Evolutionary conservation across 1,140 invertebrate genomes (phyloP), one percentile per base, ranked within the genome.

Genomic region (Bombus sibiricus): DNA sequence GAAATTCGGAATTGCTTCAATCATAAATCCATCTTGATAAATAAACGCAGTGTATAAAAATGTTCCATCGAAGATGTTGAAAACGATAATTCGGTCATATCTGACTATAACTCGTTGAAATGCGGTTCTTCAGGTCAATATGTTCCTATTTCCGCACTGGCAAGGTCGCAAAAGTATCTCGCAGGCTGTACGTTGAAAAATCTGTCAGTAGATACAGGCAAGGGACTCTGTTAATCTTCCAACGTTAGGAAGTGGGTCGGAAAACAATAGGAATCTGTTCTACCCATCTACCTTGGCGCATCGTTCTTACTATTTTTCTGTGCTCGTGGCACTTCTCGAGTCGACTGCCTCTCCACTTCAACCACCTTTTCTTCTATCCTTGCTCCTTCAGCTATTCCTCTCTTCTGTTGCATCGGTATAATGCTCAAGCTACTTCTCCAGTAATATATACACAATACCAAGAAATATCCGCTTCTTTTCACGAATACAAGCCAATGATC

Each of bases 231-330:
- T 92, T 92, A 92, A 92, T 92, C 90, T 90, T 88, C 43, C 89
- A 85, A 75, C 81, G 86, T 85, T 84, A 86, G 89, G 84, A 92
- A 92, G 90, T 92, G 91, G 91, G 91, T 92, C 91, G 91, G 90
- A 81, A 91, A 90, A 91, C 90, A 91, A 92, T 91, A 80, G 87
- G 86, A 74, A 89, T 89, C 86, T 69, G 88, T 87, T 86, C 76
- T 75, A 73, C 41, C 84, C 85, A 86, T 89, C 88, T 53, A 68
- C 84, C 85, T 76, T 47, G 77, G 37, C 43, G 80, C 69, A 59
- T 47, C 73, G 64, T 83, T 86, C 71, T 73, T 77, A 83, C 83
- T 71, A 64, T 83, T 82, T 83, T 82, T 76, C 80, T 43, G 41
- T 87, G 75, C 86, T 87, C 76, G 28, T 78, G 82, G 73, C 87